These are phyloP conservation scores for human DNA, from an alignment of 2,113 vertebrate species.

Conservation along the genomic window GRCh38 chr2:43432501-43433000, in stretches of 20 bases:
- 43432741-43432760: background rate
- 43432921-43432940: background rate
- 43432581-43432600: constrained; percentile 34
- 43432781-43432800: background rate
- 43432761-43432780: background rate
- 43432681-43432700: background rate
- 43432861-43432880: background rate
- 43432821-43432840: background rate
- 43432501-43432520: background rate
- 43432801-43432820: background rate
- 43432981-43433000: background rate
- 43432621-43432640: background rate
- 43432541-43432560: constrained; percentile 35
- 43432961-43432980: background rate
- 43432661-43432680: background rate
- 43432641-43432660: background rate
- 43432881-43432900: background rate
- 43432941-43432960: constrained; percentile 12
- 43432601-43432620: constrained; percentile 3
- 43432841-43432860: background rate
- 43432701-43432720: background rate
- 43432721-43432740: background rate
- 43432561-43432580: constrained; percentile 26
- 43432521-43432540: constrained; percentile 20
- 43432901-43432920: background rate